Conservation (phyloP, 2,888 invertebrate species). For the Euzetes globulus region DNA sequence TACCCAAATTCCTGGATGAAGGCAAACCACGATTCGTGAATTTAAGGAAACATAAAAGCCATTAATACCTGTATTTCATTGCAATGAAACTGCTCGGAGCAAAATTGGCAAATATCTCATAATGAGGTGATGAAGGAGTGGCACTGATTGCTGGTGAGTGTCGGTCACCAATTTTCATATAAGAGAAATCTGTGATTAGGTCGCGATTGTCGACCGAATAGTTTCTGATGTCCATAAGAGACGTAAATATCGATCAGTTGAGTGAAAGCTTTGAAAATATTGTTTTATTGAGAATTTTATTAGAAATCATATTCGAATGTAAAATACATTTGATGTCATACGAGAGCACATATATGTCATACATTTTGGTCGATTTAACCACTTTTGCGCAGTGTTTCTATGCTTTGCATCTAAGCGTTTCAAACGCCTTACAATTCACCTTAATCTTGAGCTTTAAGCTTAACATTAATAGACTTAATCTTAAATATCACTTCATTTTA, state of each 20-base stretch:
- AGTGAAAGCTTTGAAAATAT: not conserved
- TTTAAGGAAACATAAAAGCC: not conserved
- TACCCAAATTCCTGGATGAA: constrained; percentile 34
- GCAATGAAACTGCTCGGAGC: constrained; percentile 16
- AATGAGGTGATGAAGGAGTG: constrained; percentile 34
- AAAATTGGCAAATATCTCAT: constrained; percentile 36
- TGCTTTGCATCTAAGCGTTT: constrained; percentile 15
- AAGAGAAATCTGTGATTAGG: constrained; percentile 13
- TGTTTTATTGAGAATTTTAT: constrained; percentile 13
- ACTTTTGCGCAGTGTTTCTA: constrained; percentile 10
- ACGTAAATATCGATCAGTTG: not conserved
- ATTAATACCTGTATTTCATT: constrained; percentile 34
- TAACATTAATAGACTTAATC: constrained; percentile 24
- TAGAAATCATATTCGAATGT: constrained; percentile 16
- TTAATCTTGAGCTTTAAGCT: constrained; percentile 22
- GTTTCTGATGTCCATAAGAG: not conserved
- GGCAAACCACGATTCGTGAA: not conserved
- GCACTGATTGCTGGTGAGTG: constrained; percentile 31
- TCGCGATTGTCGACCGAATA: constrained; percentile 11
- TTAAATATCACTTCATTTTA: constrained; percentile 26
- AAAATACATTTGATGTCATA: constrained; percentile 7
- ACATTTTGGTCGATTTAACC: constrained; percentile 6
- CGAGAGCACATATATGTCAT: not conserved
- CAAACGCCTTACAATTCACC: not conserved
- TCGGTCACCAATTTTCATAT: constrained; percentile 29